Evolutionary conservation across 1,140 invertebrate species (phyloP).

Genomic region (Diprion similis): DNA sequence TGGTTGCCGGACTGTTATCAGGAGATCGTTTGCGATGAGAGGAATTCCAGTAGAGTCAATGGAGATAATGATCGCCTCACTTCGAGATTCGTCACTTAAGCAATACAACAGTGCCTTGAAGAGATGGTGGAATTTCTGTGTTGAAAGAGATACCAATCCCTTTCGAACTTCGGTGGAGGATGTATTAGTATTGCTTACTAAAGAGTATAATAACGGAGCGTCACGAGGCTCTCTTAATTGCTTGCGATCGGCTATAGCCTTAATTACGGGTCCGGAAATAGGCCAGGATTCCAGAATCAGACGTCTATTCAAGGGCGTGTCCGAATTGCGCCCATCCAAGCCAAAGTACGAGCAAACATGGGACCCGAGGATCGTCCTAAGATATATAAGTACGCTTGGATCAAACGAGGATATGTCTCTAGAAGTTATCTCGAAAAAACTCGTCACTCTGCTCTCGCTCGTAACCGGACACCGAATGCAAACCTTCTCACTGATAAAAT

Average conservation of each 20-base stretch:
- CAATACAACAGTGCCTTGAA: constrained; percentile 19
- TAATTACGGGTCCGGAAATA: constrained; percentile 20
- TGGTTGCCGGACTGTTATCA: constrained; percentile 26
- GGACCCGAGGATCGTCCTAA: constrained; percentile 34
- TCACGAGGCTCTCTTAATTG: constrained; percentile 21
- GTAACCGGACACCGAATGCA: constrained; percentile 28
- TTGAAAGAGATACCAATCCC: background rate
- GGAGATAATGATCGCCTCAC: constrained; percentile 22
- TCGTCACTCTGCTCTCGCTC: constrained; percentile 31
- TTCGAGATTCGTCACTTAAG: constrained; percentile 11
- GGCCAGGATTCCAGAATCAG: constrained; percentile 22
- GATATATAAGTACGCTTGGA: constrained; percentile 14
- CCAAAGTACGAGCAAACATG: constrained; percentile 37
- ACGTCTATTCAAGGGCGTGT: constrained; percentile 29
- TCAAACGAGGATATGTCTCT: constrained; percentile 23
- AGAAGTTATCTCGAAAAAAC: constrained; percentile 29
- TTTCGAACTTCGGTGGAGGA: constrained; percentile 1
- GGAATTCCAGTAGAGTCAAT: constrained; percentile 14
- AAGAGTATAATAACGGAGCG: background rate
- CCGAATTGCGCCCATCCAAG: constrained; percentile 25
- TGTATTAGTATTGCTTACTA: constrained; percentile 20
- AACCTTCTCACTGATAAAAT: background rate
- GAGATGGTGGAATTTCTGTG: constrained; percentile 23
- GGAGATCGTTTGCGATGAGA: constrained; percentile 15
- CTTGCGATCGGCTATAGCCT: constrained; percentile 23